Conservation (phyloP, 92 coral and sea anemone genomes). For the Porites cylindrica region DNA sequence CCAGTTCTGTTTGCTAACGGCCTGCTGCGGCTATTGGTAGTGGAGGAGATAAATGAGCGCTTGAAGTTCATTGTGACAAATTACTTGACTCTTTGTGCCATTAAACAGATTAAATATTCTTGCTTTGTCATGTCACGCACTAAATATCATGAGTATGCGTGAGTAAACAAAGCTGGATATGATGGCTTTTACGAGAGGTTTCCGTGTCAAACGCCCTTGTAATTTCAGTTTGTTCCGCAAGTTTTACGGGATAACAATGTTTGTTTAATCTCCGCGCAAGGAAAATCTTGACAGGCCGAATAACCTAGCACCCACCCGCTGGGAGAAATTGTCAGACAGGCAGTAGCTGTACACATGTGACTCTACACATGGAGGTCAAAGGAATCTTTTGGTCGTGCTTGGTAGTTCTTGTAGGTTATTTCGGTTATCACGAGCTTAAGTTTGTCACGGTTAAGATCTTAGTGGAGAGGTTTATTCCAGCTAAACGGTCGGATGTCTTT, state of each 20-base stretch:
- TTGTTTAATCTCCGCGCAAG: no score
- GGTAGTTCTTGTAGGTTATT: conserved; percentile 3
- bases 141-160: no score
- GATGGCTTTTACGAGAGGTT: no score
- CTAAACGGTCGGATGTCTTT: conserved; percentile 29
- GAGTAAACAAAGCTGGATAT: no score
- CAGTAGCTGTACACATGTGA: not conserved
- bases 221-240: no score
- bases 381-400: conserved; percentile 16
- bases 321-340: not conserved
- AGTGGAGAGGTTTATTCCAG: conserved; percentile 3
- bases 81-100: no score
- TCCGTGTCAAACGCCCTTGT: no score
- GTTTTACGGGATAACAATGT: no score
- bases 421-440: conserved; percentile 17
- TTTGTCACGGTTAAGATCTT: conserved; percentile 7
- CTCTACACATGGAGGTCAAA: not conserved
- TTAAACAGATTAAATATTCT: no score
- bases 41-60: not conserved
- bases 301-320: not conserved
- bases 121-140: not conserved
- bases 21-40: not conserved
- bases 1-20: no score
- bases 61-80: no score
- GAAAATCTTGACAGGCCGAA: no score